Evolutionary conservation across 2,888 invertebrate species (phyloP), one percentile per base, ranked within the genome.

Genomic region (Alsophila aescularia): DNA sequence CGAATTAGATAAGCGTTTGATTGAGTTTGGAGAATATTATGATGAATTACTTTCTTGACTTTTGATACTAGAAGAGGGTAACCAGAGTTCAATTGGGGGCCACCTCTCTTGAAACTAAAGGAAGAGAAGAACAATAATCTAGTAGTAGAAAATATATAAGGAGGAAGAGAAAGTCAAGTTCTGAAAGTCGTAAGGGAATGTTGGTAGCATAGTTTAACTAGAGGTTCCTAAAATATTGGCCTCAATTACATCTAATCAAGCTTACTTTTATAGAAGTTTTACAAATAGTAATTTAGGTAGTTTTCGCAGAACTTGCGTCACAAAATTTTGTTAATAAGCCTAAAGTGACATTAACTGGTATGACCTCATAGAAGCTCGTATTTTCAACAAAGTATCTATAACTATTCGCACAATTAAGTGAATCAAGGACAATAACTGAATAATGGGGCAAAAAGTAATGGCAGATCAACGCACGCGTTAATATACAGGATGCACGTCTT

Each of bases 391-490:
- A 54, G 35, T 45, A 37, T 54, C 42, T 52, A 41, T 34, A 18
- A 36, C 35, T 31, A 49, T 37, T 39, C 37, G 36, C 29, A 34
- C 53, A 52, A 57, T 52, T 49, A 35, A 18, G 34, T 47, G 41
- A 53, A 57, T 62, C 59, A 62, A 57, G 59, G 59, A 50, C 59
- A 52, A 45, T 57, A 54, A 39, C 62, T 54, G 52, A 43, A 40
- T 55, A 37, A 48, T 51, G 36, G 47, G 43, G 32, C 52, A 41
- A 49, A 52, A 42, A 48, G 6, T 12, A 27, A 39, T 44, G 43
- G 35, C 18, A 32, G 34, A 47, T 12, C 15, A 40, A 39, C 39
- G 40, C 3, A 13, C 43, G 35, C 15, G 15, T 41, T 4, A 2
- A 8, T 1, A n/a, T 45, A 36, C 45, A 35, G 45, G 45, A 45